Conservation (phyloP, 2,888 invertebrate genomes). For the Tortricodes alternella region DNA sequence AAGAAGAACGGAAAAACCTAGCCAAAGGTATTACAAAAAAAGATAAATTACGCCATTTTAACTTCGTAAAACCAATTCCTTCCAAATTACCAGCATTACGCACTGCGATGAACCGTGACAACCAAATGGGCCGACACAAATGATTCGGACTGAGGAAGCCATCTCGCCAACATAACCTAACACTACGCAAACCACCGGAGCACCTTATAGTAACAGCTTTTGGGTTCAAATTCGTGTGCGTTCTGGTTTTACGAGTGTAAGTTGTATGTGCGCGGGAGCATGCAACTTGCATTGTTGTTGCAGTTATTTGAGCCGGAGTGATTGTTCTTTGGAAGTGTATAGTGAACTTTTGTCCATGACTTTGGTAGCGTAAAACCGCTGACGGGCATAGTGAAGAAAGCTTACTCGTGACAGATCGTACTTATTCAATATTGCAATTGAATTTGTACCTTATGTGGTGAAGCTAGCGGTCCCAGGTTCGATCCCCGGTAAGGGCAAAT, state of each 20-base stretch:
- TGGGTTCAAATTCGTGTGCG: neutral
- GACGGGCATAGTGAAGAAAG: neutral
- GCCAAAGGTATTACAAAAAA: no score
- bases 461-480: no score
- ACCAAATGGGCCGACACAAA: constrained; percentile 36
- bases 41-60: neutral
- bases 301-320: constrained; percentile 23
- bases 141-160: constrained; percentile 17
- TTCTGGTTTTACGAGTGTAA: neutral
- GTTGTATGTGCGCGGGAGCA: constrained; percentile 11
- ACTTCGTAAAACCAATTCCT: neutral
- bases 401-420: no score
- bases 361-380: neutral
- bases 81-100: constrained; percentile 7
- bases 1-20: no score
- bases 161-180: neutral
- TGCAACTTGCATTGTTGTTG: constrained; percentile 27
- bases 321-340: constrained; percentile 18
- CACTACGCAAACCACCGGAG: no score
- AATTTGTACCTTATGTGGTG: no score
- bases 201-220: no score
- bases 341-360: neutral
- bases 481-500: no score
- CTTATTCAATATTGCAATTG: no score
- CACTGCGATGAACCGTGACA: constrained; percentile 15